These are phyloP conservation scores for Spea bombifrons DNA, from an alignment of 2,113 vertebrate species.

Conservation along the genomic window DNA sequence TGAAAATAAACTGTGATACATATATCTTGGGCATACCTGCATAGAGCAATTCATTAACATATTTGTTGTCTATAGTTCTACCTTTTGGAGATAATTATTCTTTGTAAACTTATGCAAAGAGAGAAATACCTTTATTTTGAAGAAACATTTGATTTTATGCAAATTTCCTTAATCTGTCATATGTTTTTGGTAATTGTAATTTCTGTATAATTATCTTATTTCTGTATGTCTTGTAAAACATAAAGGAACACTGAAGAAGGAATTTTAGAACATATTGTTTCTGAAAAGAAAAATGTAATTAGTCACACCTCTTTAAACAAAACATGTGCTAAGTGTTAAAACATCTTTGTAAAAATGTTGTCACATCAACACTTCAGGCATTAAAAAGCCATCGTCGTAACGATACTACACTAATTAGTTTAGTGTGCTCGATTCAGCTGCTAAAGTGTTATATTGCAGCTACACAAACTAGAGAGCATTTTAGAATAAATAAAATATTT, in stretches of 20 bases:
- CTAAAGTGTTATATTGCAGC: conserved; percentile 13
- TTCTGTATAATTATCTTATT: conserved; percentile 43
- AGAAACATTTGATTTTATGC: conserved; percentile 35
- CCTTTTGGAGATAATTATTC: conserved; percentile 16
- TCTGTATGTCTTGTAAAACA: conserved; percentile 19
- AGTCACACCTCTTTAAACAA: conserved; percentile 44
- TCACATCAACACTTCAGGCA: conserved; percentile 37
- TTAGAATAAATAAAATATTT: background rate
- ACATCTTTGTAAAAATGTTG: conserved; percentile 37
- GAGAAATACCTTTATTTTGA: conserved; percentile 28
- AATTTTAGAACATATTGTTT: conserved; percentile 36
- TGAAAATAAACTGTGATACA: background rate
- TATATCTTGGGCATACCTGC: background rate
- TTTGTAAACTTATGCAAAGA: conserved; percentile 7
- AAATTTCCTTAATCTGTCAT: conserved; percentile 17
- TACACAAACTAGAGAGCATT: conserved; percentile 4
- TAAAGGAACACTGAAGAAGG: conserved; percentile 12
- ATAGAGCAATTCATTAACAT: background rate
- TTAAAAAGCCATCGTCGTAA: conserved; percentile 31
- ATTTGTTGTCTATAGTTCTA: background rate
- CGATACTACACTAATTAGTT: conserved; percentile 38
- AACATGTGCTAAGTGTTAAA: conserved; percentile 15
- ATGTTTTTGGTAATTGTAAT: conserved; percentile 38
- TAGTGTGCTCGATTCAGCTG: conserved; percentile 17
- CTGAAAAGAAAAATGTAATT: conserved; percentile 39